Conservation (phyloP, 2,797 vertebrate genomes). For the Chelon labrosus region DNA sequence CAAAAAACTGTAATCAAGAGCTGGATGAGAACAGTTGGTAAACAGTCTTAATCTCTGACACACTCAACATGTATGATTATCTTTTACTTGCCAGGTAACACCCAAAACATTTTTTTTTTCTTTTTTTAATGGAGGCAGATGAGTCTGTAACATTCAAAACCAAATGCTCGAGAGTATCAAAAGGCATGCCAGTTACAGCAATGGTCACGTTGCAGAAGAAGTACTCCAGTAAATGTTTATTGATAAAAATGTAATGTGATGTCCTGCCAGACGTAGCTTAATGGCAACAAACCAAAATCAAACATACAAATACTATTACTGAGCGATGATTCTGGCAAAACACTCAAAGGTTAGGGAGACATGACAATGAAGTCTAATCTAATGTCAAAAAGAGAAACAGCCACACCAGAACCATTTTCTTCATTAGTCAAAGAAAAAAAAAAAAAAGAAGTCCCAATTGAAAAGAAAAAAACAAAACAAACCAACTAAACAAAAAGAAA, state of each 20-base stretch:
- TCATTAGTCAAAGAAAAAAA: constrained; percentile 40
- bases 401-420: constrained; percentile 31
- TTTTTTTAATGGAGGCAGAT: constrained; percentile 6
- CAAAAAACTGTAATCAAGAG: constrained; percentile 17
- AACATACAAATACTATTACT: constrained; percentile 47
- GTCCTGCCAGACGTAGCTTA: constrained; percentile 56
- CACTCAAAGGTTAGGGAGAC: constrained; percentile 57
- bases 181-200: constrained; percentile 42
- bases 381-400: constrained; percentile 39
- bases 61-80: constrained; percentile 31
- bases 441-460: constrained; percentile 19
- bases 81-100: constrained; percentile 35
- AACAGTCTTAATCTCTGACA: constrained; percentile 24
- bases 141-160: constrained; percentile 29
- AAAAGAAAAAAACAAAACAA: constrained; percentile 28
- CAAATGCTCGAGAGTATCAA: constrained; percentile 42
- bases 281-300: constrained; percentile 56
- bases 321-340: constrained; percentile 60
- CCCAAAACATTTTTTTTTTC: not conserved
- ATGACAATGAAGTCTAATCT: constrained; percentile 48
- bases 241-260: constrained; percentile 62
- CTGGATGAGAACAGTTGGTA: constrained; percentile 11
- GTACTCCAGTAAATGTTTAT: constrained; percentile 63
- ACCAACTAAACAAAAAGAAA: constrained; percentile 13
- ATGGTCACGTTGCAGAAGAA: constrained; percentile 44